Evolutionary conservation across 2,888 invertebrate species (phyloP), one percentile per base, ranked within the genome.

Genomic region (Tetanocera ferruginea): DNA sequence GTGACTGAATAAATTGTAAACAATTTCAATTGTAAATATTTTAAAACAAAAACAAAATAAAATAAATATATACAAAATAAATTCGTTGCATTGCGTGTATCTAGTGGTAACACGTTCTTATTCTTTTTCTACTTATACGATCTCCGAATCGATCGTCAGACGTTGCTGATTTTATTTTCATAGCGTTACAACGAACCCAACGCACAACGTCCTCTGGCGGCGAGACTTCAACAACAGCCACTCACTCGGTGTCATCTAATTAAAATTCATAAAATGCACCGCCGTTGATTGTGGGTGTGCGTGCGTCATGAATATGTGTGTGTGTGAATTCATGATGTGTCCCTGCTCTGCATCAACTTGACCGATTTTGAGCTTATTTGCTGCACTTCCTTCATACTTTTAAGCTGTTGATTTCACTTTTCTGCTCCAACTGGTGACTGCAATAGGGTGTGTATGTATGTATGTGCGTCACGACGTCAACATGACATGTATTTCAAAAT

Each of bases 21-120:
- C 31, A 55, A 71, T 71, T 71, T 55, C 55, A n/a, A 71, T 72
- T 72, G 55, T 72, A 57, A 57, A 57, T 37, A 8, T 37, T 6
- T 37, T 37, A 8, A 14, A 43, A 43, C 1, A 43, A 43, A 43
- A 43, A 43, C 14, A 11, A 14, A 8, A 11, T 1, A 11, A 43
- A 43, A 43, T 6, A 43, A 43, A 43, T 43, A 43, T 6, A 11
- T 37, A 37, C 1, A 72, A n/a, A 25, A 43, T 34, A 34, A 60
- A 49, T 43, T 60, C 72, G 57, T 37, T 51, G 57, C 71, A 25
- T 17, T 60, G 25, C 23, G 17, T 28, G 8, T 28, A 25, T 19
- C 28, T 28, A 23, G 23, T 23, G 28, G 28, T 60, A 25, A 28
- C 60, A 60, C 60, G 60, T 60, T 9, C 28, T 60, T 60, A 25